Base-by-base conservation (phyloP, 2,797 vertebrate genomes). In the Brotula barbata region DNA sequence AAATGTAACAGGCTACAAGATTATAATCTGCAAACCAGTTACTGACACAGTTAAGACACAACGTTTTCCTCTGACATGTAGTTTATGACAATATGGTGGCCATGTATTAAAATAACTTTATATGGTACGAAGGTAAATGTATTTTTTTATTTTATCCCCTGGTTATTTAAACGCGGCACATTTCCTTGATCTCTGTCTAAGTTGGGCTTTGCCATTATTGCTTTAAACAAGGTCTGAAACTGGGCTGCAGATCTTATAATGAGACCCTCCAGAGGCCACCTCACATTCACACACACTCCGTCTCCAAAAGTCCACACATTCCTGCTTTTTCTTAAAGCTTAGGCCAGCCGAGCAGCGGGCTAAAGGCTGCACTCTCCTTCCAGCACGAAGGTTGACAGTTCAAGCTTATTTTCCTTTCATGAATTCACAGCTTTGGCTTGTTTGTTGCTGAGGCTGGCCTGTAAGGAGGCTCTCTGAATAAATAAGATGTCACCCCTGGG, bases 401-500 rank as follows among this genome's bases (percentile, higher is more conserved):
- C 45, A 49, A 54, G 41, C 54, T 41, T 59, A 48, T 71, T 81
- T 70, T 19, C 41, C 68, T 57, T 74, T 75, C 56, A 78, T 68
- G 53, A 79, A 71, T 84, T 64, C 51, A 52, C 60, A 58, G 69
- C 51, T 63, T 42, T 41, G 60, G 45, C 59, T 2, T 67, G 51
- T 59, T 36, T 23, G 11, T 13, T 14, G 5, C 25, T 20, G 53
- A 59, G 52, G 37, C 43, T 16, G 40, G 57, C 57, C 57, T 58
- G 60, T 45, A 58, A 52, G 57, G 64, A 64, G 43, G 41, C 55
- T 40, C 53, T 59, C 68, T 57, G 66, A 75, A 76, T 72, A 75
- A 77, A 72, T 62, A 40, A 46, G 61, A 59, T 41, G 64, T 55
- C 70, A 40, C 69, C 64, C 52, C 20, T 0, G 58, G 57, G 64